phyloP scores from a whole-genome alignment of 2,113 vertebrate genomes.

The Galbula dea region DNA sequence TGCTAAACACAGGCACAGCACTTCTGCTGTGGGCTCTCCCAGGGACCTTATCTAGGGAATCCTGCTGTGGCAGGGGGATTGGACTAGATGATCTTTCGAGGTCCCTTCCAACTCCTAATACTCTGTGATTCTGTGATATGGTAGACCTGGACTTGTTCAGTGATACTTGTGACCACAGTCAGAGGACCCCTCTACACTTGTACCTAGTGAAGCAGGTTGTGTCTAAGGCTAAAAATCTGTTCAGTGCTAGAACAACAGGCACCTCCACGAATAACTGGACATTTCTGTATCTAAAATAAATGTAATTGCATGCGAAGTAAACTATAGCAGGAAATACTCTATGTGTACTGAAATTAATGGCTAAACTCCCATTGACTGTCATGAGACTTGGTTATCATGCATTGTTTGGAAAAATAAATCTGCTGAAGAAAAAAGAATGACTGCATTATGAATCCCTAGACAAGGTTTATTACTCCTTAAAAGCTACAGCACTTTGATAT shows the following conservation, averaged over 20 bases:
- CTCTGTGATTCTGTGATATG: too few species aligned
- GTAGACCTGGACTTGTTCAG: neutral
- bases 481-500: neutral
- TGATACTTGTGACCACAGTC: neutral
- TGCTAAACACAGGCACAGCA: neutral
- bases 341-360: neutral
- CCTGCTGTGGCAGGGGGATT: too few species aligned
- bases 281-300: neutral
- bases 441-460: constrained; percentile 36
- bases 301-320: neutral
- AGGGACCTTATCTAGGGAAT: too few species aligned
- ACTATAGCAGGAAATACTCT: neutral
- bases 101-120: too few species aligned
- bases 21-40: neutral
- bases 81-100: too few species aligned
- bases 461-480: neutral
- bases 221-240: neutral
- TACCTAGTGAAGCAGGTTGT: neutral
- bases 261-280: neutral
- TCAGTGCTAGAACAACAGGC: neutral
- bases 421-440: neutral
- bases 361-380: neutral
- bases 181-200: neutral
- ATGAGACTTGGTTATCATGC: neutral
- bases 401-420: neutral